Percentiles rank a stretch among this genome's conserved stretches.
phyloP scores from a whole-genome alignment of 2,113 vertebrate genomes.

The Caranx ignobilis region DNA sequence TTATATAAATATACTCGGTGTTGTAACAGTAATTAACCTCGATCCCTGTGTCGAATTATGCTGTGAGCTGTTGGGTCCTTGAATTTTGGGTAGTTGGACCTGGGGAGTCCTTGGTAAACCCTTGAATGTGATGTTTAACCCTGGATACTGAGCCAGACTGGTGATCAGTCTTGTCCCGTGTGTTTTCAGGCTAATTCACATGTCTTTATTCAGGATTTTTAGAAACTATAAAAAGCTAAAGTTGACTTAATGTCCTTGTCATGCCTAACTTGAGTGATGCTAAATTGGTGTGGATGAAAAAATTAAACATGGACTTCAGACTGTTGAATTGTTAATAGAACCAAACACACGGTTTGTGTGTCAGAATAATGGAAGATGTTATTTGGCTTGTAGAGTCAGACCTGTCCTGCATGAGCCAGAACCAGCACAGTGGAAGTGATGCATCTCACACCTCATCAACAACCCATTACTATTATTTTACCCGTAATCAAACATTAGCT shows the following conservation, averaged over 20 bases:
- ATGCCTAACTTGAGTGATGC: not conserved
- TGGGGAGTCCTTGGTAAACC: no score
- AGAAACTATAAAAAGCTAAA: not conserved
- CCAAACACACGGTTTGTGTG: not conserved
- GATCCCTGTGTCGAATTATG: no score
- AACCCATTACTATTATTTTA: not conserved
- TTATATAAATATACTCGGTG: no score
- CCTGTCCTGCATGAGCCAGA: not conserved
- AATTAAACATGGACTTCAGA: not conserved
- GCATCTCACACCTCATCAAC: not conserved
- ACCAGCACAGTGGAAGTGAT: not conserved
- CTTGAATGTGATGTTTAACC: no score
- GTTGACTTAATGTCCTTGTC: no score
- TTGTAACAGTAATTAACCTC: no score
- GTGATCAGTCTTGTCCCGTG: no score
- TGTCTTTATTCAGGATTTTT: not conserved
- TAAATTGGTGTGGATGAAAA: not conserved
- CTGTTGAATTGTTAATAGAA: not conserved
- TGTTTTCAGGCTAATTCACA: not conserved
- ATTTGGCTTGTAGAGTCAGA: not conserved
- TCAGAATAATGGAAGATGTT: not conserved
- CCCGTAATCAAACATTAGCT: not conserved
- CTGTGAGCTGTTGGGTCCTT: no score
- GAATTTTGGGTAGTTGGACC: no score
- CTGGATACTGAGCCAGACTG: no score